Base-by-base conservation (phyloP, 2,113 vertebrate genomes). In the Carettochelys insculpta region DNA sequence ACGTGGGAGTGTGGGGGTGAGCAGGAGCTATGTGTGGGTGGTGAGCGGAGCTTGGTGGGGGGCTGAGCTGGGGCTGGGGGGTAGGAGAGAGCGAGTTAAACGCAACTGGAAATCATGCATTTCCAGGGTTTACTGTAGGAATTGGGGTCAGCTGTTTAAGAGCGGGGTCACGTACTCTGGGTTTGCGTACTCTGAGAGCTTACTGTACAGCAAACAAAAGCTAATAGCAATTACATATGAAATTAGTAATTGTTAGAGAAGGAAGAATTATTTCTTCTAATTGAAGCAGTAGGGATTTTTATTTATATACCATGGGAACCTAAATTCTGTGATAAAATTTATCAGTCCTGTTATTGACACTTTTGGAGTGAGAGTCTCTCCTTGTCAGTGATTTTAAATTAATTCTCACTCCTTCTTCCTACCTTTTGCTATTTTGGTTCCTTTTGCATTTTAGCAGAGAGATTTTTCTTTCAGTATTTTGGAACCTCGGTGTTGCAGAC, bases 371-470 rank as follows among this genome's bases (percentile, higher is more conserved):
- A 92, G 9, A 6, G 11, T 61, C 38, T 68, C 90, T 92, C 58
- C 22, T 90, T 90, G 50, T 45, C 52, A 85, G 61, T 83, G 47
- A 93, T 93, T 96, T 95, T 92, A 73, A 92, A 87, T 86, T 68
- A 43, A 91, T 77, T 80, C 58, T 91, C 52, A 52, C 95, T 81
- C 80, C 87, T 92, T 48, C 41, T 90, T 93, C 61, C 53, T 86
- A 48, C 54, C 45, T 47, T 81, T 68, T 84, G n/a, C 65, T 94
- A 56, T 82, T 85, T 82, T 71, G 79, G 82, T 93, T 84, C 34
- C 5, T 78, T 91, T 86, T 86, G 48, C 68, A 29, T 86, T 91
- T 77, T 71, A 88, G 84, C 89, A 86, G 38, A 75, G 19, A 61
- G 38, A 45, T 86, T 83, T 61, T 51, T 53, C 51, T 45, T 34